Evolutionary conservation across 1,140 invertebrate genomes (phyloP).

Genomic region (Sipha flava): DNA sequence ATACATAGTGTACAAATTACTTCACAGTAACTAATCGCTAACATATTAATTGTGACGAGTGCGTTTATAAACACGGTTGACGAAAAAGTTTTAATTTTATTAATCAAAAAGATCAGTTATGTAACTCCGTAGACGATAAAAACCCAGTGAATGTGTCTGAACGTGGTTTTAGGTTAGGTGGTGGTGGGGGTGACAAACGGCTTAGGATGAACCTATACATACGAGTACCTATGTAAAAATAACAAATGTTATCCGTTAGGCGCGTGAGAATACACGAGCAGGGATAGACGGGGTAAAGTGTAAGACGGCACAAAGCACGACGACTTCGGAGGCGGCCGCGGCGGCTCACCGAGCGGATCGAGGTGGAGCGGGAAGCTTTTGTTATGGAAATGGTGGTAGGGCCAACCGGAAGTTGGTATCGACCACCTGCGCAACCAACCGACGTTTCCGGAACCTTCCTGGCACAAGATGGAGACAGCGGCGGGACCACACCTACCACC

Average conservation of each 20-base stretch:
- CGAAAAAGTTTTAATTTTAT: too few species aligned
- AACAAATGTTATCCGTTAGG: neutral
- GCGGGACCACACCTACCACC: conserved; percentile 25
- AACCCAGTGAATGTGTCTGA: neutral
- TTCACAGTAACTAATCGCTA: too few species aligned
- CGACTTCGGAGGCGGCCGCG: neutral
- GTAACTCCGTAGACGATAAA: too few species aligned
- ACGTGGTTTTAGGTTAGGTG: neutral
- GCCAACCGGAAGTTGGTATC: conserved; percentile 26
- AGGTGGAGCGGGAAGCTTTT: conserved; percentile 4
- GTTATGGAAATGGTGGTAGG: conserved; percentile 22
- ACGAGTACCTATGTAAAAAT: neutral
- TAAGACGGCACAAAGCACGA: neutral
- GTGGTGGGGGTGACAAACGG: too few species aligned
- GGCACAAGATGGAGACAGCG: conserved; percentile 27
- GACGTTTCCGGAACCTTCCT: conserved; percentile 19
- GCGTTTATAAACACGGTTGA: too few species aligned
- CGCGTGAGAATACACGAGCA: neutral
- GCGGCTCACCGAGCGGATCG: too few species aligned
- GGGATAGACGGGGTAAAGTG: neutral
- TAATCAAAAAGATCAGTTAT: too few species aligned
- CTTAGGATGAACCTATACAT: neutral
- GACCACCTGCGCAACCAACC: conserved; percentile 32
- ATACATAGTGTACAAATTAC: too few species aligned
- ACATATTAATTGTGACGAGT: too few species aligned